phyloP scores from a whole-genome alignment of 2,797 vertebrate species.

The Malacoctenus gilli region DNA sequence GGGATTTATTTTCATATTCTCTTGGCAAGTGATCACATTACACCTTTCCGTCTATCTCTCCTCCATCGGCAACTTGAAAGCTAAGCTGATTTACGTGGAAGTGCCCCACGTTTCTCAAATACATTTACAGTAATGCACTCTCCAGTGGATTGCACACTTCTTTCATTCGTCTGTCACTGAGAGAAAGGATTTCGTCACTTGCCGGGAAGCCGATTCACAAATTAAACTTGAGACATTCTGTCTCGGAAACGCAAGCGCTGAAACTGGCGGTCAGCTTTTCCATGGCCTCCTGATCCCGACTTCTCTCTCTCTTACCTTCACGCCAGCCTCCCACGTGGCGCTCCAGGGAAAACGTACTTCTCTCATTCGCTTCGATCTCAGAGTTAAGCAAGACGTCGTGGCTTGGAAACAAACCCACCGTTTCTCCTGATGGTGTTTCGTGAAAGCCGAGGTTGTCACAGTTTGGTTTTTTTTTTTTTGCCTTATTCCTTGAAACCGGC shows the following conservation, averaged over 20 bases:
- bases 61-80: conserved; percentile 39
- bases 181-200: conserved; percentile 20
- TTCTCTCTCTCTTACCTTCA: conserved; percentile 22
- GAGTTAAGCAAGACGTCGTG: conserved; percentile 9
- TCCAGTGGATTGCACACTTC: conserved; percentile 24
- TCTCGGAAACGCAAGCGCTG: too few species aligned
- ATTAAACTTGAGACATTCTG: conserved; percentile 16
- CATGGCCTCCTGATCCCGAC: conserved; percentile 6
- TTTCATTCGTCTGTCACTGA: conserved; percentile 22
- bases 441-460: conserved; percentile 18
- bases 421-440: conserved; percentile 1
- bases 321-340: conserved; percentile 21
- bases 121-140: conserved; percentile 41
- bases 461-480: too few species aligned
- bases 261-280: conserved; percentile 13
- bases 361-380: conserved; percentile 17
- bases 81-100: conserved; percentile 50
- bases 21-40: conserved; percentile 44
- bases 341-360: conserved; percentile 16
- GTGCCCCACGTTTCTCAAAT: conserved; percentile 19
- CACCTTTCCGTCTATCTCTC: conserved; percentile 33
- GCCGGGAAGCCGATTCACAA: conserved; percentile 4
- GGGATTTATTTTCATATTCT: conserved; percentile 55
- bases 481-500: conserved; percentile 31
- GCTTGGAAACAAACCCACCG: conserved; percentile 3